Conservation (phyloP, 2,888 invertebrate species). For the Polia nebulosa region DNA sequence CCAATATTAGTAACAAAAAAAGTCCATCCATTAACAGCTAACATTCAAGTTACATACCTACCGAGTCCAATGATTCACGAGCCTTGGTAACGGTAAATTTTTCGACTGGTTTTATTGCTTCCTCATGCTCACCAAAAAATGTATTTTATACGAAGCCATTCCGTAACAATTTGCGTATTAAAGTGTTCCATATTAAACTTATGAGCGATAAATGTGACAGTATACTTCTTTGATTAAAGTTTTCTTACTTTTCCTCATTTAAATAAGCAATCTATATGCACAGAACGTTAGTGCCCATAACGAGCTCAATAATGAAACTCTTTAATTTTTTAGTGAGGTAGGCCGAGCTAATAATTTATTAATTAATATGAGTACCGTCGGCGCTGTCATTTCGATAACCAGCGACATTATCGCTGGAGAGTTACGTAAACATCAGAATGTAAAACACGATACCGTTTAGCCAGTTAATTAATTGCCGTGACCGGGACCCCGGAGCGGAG, state of each 20-base stretch:
- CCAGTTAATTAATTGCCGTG: constrained; percentile 89
- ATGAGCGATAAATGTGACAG: constrained; percentile 53
- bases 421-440: constrained; percentile 89
- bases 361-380: constrained; percentile 86
- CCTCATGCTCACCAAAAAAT: constrained; percentile 67
- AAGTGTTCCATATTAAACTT: constrained; percentile 43
- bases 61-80: constrained; percentile 80
- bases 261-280: constrained; percentile 88
- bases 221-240: constrained; percentile 66
- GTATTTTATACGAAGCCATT: constrained; percentile 44
- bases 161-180: constrained; percentile 35
- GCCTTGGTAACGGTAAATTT: constrained; percentile 77
- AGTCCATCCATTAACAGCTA: constrained; percentile 45
- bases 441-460: constrained; percentile 90
- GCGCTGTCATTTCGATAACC: constrained; percentile 83
- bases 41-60: constrained; percentile 68
- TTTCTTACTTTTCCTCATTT: constrained; percentile 78
- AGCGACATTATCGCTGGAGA: constrained; percentile 88
- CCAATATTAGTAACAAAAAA: constrained; percentile 18
- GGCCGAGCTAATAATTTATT: constrained; percentile 86
- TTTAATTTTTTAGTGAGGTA: constrained; percentile 88
- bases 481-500: constrained; percentile 80
- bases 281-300: constrained; percentile 80
- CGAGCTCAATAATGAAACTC: constrained; percentile 86
- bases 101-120: constrained; percentile 76